Evolutionary conservation across 53 echinoderm and acorn worm species (phyloP).

Genomic region (Paracentrotus lividus): DNA sequence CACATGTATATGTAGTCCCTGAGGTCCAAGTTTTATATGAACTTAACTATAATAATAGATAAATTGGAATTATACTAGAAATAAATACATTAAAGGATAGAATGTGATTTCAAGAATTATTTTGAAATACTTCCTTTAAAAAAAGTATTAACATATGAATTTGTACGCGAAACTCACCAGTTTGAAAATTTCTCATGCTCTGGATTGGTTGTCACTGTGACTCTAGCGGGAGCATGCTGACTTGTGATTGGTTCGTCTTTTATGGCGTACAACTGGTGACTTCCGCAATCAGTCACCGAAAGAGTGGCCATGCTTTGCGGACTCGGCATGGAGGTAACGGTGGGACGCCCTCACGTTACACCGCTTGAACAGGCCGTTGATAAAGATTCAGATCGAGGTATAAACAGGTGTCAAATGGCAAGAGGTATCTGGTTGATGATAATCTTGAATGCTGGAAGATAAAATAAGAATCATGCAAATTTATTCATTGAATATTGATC

Average conservation of each 20-base stretch:
- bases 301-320: constrained; percentile 94
- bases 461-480: neutral
- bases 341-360: constrained; percentile 36
- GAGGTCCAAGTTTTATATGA: neutral
- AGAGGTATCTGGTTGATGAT: neutral
- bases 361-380: neutral
- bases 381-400: neutral
- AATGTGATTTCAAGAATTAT: neutral
- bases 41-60: neutral
- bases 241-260: constrained; percentile 95
- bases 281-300: constrained; percentile 96
- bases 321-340: constrained; percentile 81
- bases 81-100: neutral
- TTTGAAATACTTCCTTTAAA: neutral
- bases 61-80: neutral
- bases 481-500: neutral
- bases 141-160: neutral
- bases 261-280: constrained; percentile 79
- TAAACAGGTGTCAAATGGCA: neutral
- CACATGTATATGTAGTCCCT: neutral
- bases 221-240: constrained; percentile 91
- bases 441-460: constrained; percentile 3
- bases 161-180: constrained; percentile 76
- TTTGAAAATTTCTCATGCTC: constrained; percentile 85
- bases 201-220: constrained; percentile 87